Conservation (phyloP, 2,888 invertebrate species). For the Standfussiana lucernea region DNA sequence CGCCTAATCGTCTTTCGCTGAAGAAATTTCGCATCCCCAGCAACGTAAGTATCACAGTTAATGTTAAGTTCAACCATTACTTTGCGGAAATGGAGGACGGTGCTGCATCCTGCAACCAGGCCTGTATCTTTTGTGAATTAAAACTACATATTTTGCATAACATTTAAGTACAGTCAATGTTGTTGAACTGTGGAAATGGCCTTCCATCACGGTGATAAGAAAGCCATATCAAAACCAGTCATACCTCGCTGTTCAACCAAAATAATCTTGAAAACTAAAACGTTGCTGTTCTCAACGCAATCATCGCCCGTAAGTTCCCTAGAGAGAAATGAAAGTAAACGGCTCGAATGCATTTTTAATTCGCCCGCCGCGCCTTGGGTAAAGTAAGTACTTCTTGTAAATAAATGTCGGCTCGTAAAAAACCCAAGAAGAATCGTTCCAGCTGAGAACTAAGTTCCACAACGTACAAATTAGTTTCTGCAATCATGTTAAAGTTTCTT, state of each 20-base stretch:
- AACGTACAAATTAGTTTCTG: slow-evolving; percentile 26
- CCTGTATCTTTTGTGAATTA: too few relatives aligned
- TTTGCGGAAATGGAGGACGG: too few relatives aligned
- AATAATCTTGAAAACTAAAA: not conserved
- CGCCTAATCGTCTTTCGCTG: not conserved
- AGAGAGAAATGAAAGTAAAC: slow-evolving; percentile 61
- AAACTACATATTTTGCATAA: too few relatives aligned
- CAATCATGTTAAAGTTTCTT: slow-evolving; percentile 5
- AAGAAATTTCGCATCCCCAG: not conserved
- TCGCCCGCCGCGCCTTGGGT: slow-evolving; percentile 54
- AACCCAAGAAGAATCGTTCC: slow-evolving; percentile 58
- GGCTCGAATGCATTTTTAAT: slow-evolving; percentile 76
- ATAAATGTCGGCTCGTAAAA: slow-evolving; percentile 66
- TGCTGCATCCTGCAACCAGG: too few relatives aligned
- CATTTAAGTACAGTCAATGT: too few relatives aligned
- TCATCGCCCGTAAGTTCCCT: slow-evolving; percentile 23
- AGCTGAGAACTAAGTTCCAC: slow-evolving; percentile 25
- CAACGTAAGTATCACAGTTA: not conserved
- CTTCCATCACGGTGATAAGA: too few relatives aligned
- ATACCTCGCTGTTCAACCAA: not conserved
- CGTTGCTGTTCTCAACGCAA: not conserved
- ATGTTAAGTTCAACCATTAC: too few relatives aligned
- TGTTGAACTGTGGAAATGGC: too few relatives aligned
- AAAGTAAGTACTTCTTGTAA: slow-evolving; percentile 63
- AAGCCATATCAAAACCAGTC: too few relatives aligned